A percentile compares a stretch with the other conserved stretches of the same genome.
These are phyloP conservation scores for Campopleginae sp. DNA, from an alignment of 2,888 invertebrate genomes.

Conservation along the genomic window DNA sequence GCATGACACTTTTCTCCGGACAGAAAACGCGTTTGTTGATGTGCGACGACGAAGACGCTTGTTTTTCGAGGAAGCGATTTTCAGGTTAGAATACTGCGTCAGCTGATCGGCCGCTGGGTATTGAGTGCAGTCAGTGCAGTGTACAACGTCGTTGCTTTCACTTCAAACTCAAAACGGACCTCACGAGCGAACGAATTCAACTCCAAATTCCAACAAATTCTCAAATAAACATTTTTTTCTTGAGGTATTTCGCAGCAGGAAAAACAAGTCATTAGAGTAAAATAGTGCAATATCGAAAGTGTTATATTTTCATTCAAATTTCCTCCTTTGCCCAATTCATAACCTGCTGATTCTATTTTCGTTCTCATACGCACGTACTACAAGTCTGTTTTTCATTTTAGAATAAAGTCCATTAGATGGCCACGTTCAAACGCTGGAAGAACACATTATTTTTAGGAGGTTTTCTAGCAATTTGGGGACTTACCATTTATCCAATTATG, in stretches of 20 bases:
- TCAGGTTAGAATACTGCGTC: constrained; percentile 47
- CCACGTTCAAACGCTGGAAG: constrained; percentile 84
- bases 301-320: constrained; percentile 1
- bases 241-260: not conserved
- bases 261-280: not conserved
- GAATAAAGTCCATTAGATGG: constrained; percentile 43
- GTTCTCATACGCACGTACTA: not conserved
- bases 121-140: too few species aligned
- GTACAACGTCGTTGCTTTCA: not conserved
- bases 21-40: not conserved
- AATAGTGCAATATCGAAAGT: not conserved
- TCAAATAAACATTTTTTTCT: not conserved
- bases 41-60: constrained; percentile 69
- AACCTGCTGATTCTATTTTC: not conserved
- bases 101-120: constrained; percentile 34
- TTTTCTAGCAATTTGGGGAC: constrained; percentile 86
- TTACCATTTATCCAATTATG: constrained; percentile 87
- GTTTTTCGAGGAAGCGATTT: constrained; percentile 19
- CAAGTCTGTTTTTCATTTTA: not conserved
- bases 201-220: not conserved
- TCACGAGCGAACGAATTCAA: not conserved
- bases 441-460: constrained; percentile 85
- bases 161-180: constrained; percentile 8
- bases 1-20: constrained; percentile 16
- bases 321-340: not conserved